A percentile compares a stretch with the other conserved stretches of the same genome.
These are phyloP conservation scores for Nudaria mundana DNA, from an alignment of 2,888 invertebrate genomes.

Conservation along the genomic window DNA sequence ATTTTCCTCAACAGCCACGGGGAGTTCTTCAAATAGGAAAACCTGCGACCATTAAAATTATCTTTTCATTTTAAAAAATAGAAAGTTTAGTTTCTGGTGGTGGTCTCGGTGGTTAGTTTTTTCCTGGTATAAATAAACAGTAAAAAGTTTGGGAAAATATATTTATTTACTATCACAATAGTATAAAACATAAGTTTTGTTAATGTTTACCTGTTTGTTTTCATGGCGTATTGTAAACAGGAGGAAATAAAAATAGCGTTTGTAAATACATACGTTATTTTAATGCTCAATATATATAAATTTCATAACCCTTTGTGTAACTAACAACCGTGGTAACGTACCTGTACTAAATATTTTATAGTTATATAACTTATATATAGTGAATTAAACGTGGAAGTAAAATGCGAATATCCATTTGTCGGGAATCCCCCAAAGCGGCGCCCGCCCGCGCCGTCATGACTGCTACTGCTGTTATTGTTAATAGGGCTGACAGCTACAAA, in stretches of 20 bases:
- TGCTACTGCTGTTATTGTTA: conserved; percentile 27
- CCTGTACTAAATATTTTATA: conserved; percentile 30
- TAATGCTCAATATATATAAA: conserved; percentile 24
- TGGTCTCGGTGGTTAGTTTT: no score
- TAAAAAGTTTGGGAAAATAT: no score
- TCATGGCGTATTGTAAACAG: not conserved
- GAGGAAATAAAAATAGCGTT: not conserved
- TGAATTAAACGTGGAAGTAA: conserved; percentile 50
- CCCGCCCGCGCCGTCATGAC: no score
- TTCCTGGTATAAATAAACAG: no score
- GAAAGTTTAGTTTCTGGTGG: no score
- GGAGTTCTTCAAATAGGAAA: no score
- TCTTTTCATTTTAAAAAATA: no score
- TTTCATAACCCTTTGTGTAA: conserved; percentile 27
- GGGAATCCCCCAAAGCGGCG: conserved; percentile 48
- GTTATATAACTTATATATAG: no score
- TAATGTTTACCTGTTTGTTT: not conserved
- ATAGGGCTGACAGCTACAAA: not conserved
- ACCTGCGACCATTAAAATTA: no score
- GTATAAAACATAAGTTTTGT: no score
- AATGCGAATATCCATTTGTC: conserved; percentile 41
- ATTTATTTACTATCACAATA: no score
- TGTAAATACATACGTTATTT: not conserved
- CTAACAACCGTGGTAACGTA: conserved; percentile 22
- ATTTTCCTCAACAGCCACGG: no score